Conservation (phyloP, 1,140 invertebrate species). For the Mamestra configurata region DNA sequence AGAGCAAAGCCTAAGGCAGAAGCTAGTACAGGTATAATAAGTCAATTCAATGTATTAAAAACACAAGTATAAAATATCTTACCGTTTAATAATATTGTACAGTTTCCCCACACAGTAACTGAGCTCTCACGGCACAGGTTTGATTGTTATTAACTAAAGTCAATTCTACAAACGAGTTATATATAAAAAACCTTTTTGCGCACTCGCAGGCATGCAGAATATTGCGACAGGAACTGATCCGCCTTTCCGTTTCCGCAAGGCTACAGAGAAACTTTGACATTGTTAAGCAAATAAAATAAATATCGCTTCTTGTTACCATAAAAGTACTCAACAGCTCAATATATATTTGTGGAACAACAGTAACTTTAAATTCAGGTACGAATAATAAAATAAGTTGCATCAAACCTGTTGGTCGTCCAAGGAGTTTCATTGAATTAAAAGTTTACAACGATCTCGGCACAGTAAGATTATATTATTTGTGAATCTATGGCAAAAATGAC, state of each 20-base stretch:
- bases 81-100: background rate
- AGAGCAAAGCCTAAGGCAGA: no score
- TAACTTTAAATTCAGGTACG: background rate
- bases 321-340: background rate
- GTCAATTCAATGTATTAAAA: no score
- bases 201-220: background rate
- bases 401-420: background rate
- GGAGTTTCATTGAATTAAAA: no score
- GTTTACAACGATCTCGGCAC: no score
- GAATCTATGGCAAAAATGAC: background rate
- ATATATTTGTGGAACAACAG: background rate
- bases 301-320: background rate
- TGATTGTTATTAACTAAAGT: slow-evolving; percentile 15
- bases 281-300: slow-evolving; percentile 7
- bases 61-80: background rate
- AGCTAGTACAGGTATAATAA: no score
- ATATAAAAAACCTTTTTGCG: slow-evolving; percentile 23
- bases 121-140: background rate
- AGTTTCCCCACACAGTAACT: background rate
- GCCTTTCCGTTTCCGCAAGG: slow-evolving; percentile 34
- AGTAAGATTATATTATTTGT: background rate
- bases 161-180: background rate
- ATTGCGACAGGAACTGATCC: slow-evolving; percentile 12
- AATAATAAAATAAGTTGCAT: background rate
- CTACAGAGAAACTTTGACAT: background rate